Percentiles rank a stretch among this genome's conserved stretches.
Evolutionary conservation across 2,113 vertebrate genomes (phyloP).

Genomic region (Atractosteus spatula): DNA sequence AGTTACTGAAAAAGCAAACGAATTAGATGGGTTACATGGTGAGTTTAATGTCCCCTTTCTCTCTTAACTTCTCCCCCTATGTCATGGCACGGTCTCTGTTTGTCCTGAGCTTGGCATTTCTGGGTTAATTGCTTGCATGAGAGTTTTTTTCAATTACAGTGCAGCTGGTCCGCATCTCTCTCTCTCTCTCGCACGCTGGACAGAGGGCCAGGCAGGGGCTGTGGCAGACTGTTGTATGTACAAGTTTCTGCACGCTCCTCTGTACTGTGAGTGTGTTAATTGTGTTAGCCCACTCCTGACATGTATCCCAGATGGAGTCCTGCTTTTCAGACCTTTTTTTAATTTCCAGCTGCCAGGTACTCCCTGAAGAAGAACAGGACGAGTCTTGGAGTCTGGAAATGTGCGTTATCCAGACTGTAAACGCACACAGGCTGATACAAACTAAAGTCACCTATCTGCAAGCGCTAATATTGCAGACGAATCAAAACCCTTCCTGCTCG

Average conservation of each 20-base stretch:
- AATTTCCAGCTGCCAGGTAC: too few species aligned
- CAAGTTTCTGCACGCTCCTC: not conserved
- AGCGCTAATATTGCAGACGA: too few species aligned
- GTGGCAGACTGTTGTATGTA: conserved; percentile 6
- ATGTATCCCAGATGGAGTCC: too few species aligned
- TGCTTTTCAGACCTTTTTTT: too few species aligned
- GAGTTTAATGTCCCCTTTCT: not conserved
- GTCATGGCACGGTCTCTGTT: not conserved
- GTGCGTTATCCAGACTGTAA: too few species aligned
- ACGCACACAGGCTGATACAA: too few species aligned
- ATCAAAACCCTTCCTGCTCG: too few species aligned
- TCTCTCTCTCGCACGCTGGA: too few species aligned
- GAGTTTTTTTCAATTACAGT: conserved; percentile 23
- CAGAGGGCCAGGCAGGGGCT: not conserved
- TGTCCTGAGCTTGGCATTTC: not conserved
- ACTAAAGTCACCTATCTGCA: too few species aligned
- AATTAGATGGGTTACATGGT: too few species aligned
- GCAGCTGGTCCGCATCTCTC: conserved; percentile 26
- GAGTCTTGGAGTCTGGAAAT: too few species aligned
- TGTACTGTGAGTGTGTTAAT: not conserved
- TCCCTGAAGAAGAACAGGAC: not conserved
- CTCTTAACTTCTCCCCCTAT: not conserved
- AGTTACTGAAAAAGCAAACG: too few species aligned
- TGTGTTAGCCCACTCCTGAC: not conserved
- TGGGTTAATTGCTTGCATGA: conserved; percentile 10